A percentile compares a stretch with the other conserved stretches of the same genome.
phyloP scores from a whole-genome alignment of 1,140 invertebrate species.

The Steinernema khuongi region DNA sequence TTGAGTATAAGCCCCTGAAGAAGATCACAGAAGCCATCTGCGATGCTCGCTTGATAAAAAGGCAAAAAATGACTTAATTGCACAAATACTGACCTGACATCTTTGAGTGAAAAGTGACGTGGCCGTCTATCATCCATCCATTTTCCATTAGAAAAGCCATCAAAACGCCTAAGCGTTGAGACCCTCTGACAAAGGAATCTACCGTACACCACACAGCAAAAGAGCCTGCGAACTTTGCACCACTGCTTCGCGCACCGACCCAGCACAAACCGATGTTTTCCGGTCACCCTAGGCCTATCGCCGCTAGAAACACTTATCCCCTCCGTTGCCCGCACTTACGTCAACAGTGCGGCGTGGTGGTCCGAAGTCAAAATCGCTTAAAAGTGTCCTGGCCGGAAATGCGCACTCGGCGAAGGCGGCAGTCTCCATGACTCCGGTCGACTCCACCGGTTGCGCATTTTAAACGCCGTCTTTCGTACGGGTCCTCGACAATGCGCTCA shows the following conservation, averaged over 20 bases:
- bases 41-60: too few species aligned
- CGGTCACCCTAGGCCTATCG: not conserved
- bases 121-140: too few species aligned
- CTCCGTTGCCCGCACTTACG: not conserved
- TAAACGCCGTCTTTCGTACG: not conserved
- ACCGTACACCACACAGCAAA: too few species aligned
- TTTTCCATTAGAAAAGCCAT: too few species aligned
- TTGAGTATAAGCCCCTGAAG: too few species aligned
- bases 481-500: not conserved
- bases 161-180: too few species aligned
- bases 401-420: not conserved
- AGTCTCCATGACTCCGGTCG: not conserved
- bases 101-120: too few species aligned
- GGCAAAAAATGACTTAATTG: too few species aligned
- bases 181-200: too few species aligned
- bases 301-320: not conserved
- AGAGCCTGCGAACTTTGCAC: too few species aligned
- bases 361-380: slow-evolving; percentile 1
- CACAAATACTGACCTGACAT: too few species aligned
- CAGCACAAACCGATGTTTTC: not conserved
- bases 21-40: too few species aligned
- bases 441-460: not conserved
- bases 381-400: slow-evolving; percentile 5
- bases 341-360: not conserved
- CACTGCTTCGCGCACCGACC: not conserved